phyloP scores from a whole-genome alignment of 1,140 invertebrate genomes.

The Liolophura sinensis region DNA sequence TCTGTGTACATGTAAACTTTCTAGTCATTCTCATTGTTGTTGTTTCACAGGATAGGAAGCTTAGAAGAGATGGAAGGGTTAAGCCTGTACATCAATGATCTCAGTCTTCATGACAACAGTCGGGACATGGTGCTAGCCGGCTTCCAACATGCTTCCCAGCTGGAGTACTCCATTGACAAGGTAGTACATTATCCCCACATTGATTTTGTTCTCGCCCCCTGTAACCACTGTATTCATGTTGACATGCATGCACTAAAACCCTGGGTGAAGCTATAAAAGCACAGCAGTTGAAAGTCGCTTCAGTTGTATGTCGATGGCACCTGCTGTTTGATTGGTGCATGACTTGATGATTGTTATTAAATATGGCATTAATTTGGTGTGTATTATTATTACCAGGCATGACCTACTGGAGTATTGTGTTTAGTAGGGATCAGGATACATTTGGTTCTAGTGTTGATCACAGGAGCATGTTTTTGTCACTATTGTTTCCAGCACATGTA shows the following conservation, averaged over 20 bases:
- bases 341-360: background rate
- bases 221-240: too few species aligned
- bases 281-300: too few species aligned
- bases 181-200: constrained; percentile 22
- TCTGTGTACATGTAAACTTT: too few species aligned
- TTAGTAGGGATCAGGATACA: too few species aligned
- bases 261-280: too few species aligned
- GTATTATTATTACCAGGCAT: background rate
- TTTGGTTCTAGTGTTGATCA: too few species aligned
- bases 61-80: constrained; percentile 78
- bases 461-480: too few species aligned
- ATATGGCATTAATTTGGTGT: background rate
- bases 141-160: constrained; percentile 81
- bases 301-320: too few species aligned
- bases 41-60: constrained; percentile 73
- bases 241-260: too few species aligned
- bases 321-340: too few species aligned
- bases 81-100: constrained; percentile 80
- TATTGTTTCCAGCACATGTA: too few species aligned
- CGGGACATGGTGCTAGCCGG: constrained; percentile 81
- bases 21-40: background rate
- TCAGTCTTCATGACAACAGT: constrained; percentile 84
- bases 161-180: constrained; percentile 51
- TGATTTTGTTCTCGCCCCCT: background rate
- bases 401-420: too few species aligned